These are phyloP conservation scores for Eurystomus gularis DNA, from an alignment of 2,113 vertebrate species.

Conservation along the genomic window DNA sequence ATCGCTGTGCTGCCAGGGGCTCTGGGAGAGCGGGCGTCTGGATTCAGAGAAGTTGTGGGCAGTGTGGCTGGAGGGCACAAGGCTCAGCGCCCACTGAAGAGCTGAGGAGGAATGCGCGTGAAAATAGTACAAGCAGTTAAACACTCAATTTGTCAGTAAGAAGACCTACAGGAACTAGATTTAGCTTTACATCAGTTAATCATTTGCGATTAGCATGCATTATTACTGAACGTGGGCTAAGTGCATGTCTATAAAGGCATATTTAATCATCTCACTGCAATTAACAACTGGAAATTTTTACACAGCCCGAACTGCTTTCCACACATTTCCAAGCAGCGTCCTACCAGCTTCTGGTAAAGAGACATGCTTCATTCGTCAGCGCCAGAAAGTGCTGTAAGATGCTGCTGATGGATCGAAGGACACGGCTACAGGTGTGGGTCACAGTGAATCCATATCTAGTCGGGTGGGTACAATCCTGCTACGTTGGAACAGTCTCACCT, in stretches of 20 bases:
- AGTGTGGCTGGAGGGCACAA: no score
- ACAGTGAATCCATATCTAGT: background rate
- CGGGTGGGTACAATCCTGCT: background rate
- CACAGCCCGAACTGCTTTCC: background rate
- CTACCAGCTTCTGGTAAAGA: background rate
- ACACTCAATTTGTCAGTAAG: no score
- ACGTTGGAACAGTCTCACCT: background rate
- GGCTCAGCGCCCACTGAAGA: no score
- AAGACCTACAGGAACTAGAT: background rate
- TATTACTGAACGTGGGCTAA: background rate
- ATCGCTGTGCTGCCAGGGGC: no score
- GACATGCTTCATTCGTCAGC: background rate
- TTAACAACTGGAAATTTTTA: background rate
- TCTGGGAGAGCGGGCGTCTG: no score
- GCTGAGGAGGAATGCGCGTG: no score
- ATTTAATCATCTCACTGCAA: background rate
- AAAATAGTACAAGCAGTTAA: no score
- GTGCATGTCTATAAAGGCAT: background rate
- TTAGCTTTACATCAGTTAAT: background rate
- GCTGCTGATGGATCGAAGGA: background rate
- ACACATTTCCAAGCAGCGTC: background rate
- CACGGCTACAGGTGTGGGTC: background rate
- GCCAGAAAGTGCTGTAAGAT: background rate
- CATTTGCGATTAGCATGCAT: background rate
- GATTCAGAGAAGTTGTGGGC: no score